Percentiles rank a stretch among this genome's conserved stretches.
Evolutionary conservation across 2,113 vertebrate genomes (phyloP).

Genomic region (Bufo bufo): DNA sequence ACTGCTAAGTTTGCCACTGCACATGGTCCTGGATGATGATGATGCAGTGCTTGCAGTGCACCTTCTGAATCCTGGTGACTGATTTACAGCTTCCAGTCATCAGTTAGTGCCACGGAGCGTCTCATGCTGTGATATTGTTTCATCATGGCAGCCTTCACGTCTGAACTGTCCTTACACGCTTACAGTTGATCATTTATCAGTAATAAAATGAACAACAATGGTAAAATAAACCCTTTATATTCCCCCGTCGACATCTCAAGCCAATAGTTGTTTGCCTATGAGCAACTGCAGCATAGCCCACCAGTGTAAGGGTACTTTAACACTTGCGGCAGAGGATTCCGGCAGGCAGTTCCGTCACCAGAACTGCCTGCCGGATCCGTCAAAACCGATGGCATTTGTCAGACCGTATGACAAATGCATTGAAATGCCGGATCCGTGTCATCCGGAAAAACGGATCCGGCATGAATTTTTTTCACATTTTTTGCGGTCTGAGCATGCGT

Average conservation of each 20-base stretch:
- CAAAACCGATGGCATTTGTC: no score
- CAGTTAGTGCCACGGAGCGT: background rate
- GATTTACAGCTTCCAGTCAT: background rate
- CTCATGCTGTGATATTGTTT: constrained; percentile 9
- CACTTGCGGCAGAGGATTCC: no score
- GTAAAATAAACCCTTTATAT: constrained; percentile 7
- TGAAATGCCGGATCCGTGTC: no score
- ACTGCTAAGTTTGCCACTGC: background rate
- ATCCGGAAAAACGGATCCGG: no score
- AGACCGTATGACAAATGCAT: no score
- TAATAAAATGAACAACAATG: background rate
- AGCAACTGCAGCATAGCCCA: background rate
- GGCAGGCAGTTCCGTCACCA: no score
- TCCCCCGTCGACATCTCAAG: background rate
- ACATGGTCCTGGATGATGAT: background rate
- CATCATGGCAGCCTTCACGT: background rate
- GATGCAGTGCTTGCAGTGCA: background rate
- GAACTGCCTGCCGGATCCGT: no score
- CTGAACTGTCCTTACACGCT: background rate
- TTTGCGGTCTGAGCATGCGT: no score
- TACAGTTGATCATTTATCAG: background rate
- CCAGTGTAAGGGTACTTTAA: no score
- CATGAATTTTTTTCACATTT: no score
- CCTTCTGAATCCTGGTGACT: background rate
- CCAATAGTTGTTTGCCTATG: background rate